phyloP scores from a whole-genome alignment of 2,888 invertebrate genomes.

The Volucella bombylans region DNA sequence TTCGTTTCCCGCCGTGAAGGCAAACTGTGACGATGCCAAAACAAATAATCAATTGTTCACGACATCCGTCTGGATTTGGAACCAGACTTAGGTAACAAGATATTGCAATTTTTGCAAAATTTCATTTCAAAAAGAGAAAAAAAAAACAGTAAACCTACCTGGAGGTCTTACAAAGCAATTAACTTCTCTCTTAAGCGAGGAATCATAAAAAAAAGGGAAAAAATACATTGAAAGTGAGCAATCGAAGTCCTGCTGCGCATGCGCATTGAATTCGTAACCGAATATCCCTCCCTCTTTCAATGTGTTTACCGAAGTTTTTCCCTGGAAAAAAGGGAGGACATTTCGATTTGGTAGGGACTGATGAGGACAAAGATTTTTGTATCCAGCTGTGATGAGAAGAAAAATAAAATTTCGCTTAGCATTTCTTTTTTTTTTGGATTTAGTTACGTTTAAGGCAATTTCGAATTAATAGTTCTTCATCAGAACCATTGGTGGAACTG shows the following conservation, averaged over 20 bases:
- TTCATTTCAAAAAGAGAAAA: slow-evolving; percentile 7
- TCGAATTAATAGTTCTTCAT: too few species aligned
- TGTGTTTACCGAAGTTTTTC: slow-evolving; percentile 3
- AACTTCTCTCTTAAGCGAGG: slow-evolving; percentile 34
- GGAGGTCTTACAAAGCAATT: slow-evolving; percentile 58
- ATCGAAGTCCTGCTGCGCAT: slow-evolving; percentile 64
- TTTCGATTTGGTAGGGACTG: background rate
- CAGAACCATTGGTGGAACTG: too few species aligned
- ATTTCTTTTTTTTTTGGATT: background rate
- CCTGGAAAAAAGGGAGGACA: background rate
- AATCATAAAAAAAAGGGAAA: slow-evolving; percentile 9
- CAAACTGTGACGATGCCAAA: slow-evolving; percentile 66
- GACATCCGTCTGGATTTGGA: slow-evolving; percentile 29
- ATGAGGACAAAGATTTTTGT: slow-evolving; percentile 6
- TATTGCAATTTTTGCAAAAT: slow-evolving; percentile 59
- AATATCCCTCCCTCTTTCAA: slow-evolving; percentile 41
- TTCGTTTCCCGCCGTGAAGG: slow-evolving; percentile 44
- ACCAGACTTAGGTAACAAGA: slow-evolving; percentile 38
- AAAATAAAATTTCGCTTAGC: background rate
- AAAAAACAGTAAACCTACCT: slow-evolving; percentile 40
- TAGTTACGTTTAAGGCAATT: background rate
- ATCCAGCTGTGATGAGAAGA: slow-evolving; percentile 34
- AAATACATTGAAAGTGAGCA: slow-evolving; percentile 60
- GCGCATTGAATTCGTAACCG: slow-evolving; percentile 50
- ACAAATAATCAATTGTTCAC: slow-evolving; percentile 63